These are phyloP conservation scores for Mirounga angustirostris DNA, from an alignment of 2,113 vertebrate genomes.

Conservation along the genomic window DNA sequence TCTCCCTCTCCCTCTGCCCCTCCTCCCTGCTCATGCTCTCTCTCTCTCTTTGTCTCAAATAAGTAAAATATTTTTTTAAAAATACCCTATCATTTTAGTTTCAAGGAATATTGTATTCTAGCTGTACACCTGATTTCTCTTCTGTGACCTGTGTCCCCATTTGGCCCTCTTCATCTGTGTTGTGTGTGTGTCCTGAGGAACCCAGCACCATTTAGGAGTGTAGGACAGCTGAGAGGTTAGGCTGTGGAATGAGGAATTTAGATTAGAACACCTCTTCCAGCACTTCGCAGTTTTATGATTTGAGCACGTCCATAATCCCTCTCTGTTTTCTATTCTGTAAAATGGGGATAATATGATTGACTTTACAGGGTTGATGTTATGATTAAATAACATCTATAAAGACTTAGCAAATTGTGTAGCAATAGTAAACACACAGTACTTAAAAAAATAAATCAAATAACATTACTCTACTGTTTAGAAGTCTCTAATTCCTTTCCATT, in stretches of 20 bases:
- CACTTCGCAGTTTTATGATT: not conserved
- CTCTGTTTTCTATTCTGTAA: not conserved
- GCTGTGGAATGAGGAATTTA: not conserved
- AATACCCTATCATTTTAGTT: not conserved
- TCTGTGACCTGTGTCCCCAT: not conserved
- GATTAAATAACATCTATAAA: slow-evolving; percentile 25
- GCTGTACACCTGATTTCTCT: not conserved
- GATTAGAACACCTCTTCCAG: not conserved
- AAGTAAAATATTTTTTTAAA: not conserved
- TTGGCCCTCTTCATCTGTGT: not conserved
- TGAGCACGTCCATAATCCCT: not conserved
- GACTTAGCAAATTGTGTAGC: not conserved
- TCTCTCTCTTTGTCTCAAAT: not conserved
- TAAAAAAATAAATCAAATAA: not conserved
- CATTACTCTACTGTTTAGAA: not conserved
- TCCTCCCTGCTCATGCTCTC: not conserved
- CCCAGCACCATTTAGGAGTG: not conserved
- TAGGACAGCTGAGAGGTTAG: not conserved
- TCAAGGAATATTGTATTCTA: slow-evolving; percentile 19
- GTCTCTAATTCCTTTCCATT: not conserved
- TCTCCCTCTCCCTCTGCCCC: not conserved
- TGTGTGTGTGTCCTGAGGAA: not conserved
- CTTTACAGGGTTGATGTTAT: not conserved
- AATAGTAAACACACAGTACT: not conserved
- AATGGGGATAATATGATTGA: not conserved